Percentiles rank a stretch among this genome's conserved stretches.
phyloP scores from a whole-genome alignment of 2,797 vertebrate genomes.

The Xiphophorus birchmanni region DNA sequence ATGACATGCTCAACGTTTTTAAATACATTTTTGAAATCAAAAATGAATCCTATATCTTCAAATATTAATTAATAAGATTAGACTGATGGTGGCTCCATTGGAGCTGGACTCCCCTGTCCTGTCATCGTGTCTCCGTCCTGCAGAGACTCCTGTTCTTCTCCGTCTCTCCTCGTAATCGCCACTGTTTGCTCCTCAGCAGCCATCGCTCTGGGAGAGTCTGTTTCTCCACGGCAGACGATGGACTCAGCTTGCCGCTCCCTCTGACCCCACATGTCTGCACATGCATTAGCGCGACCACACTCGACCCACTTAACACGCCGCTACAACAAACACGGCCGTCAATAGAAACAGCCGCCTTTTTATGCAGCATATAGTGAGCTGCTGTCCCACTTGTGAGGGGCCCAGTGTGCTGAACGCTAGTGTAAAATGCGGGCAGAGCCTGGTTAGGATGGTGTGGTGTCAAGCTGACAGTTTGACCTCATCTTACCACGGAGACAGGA shows the following conservation, averaged over 20 bases:
- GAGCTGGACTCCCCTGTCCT: not conserved
- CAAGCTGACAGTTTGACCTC: slow-evolving; percentile 59
- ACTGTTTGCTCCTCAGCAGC: slow-evolving; percentile 28
- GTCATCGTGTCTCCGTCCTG: slow-evolving; percentile 3
- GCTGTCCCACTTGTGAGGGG: slow-evolving; percentile 42
- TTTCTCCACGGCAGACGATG: slow-evolving; percentile 42
- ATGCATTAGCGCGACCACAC: slow-evolving; percentile 59
- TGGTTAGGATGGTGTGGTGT: slow-evolving; percentile 41
- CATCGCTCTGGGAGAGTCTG: slow-evolving; percentile 44
- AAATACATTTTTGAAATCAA: too few species aligned
- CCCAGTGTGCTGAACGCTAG: slow-evolving; percentile 29
- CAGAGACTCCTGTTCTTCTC: slow-evolving; percentile 19
- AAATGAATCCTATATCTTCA: too few species aligned
- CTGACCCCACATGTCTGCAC: slow-evolving; percentile 56
- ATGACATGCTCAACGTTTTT: too few species aligned
- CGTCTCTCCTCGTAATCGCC: slow-evolving; percentile 46
- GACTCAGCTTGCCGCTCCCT: slow-evolving; percentile 36
- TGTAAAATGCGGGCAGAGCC: slow-evolving; percentile 3
- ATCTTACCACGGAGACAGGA: slow-evolving; percentile 57
- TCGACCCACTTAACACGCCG: slow-evolving; percentile 58
- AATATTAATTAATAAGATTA: too few species aligned
- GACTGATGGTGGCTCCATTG: not conserved
- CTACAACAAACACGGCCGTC: slow-evolving; percentile 64
- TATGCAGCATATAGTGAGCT: slow-evolving; percentile 33
- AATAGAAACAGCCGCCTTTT: slow-evolving; percentile 49